phyloP scores from a whole-genome alignment of 2,888 invertebrate genomes.

The Xestia xanthographa region DNA sequence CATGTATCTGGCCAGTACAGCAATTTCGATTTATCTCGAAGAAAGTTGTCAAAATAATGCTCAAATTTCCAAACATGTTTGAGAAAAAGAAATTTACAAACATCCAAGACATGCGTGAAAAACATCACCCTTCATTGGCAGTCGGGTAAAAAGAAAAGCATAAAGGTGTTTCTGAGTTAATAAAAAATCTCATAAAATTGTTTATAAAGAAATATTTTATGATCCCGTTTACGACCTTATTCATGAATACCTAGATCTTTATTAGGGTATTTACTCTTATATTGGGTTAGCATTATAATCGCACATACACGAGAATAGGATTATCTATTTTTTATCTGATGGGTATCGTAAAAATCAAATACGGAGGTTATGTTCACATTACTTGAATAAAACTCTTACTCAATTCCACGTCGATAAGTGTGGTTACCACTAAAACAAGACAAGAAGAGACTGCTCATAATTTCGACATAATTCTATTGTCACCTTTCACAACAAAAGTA shows the following conservation, averaged over 20 bases:
- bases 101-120: too few relatives aligned
- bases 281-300: constrained; percentile 10
- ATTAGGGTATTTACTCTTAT: constrained; percentile 3
- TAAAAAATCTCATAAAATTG: constrained; percentile 52
- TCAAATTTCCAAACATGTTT: too few relatives aligned
- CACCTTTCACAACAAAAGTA: constrained; percentile 28
- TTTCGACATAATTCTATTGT: constrained; percentile 15
- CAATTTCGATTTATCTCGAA: too few relatives aligned
- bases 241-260: constrained; percentile 48
- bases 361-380: neutral
- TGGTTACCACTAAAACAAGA: neutral
- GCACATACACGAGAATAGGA: neutral
- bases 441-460: constrained; percentile 3
- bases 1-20: too few relatives aligned
- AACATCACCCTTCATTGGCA: too few relatives aligned
- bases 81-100: too few relatives aligned
- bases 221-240: constrained; percentile 27
- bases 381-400: neutral
- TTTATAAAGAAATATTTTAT: constrained; percentile 50
- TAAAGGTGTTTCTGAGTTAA: constrained; percentile 45
- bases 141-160: neutral
- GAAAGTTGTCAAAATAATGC: too few relatives aligned
- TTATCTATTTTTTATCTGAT: neutral
- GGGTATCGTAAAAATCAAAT: neutral
- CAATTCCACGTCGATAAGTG: neutral